Evolutionary conservation across 2,113 vertebrate genomes (phyloP), one percentile per base, ranked within the genome.

Genomic region (Symphodus melops): DNA sequence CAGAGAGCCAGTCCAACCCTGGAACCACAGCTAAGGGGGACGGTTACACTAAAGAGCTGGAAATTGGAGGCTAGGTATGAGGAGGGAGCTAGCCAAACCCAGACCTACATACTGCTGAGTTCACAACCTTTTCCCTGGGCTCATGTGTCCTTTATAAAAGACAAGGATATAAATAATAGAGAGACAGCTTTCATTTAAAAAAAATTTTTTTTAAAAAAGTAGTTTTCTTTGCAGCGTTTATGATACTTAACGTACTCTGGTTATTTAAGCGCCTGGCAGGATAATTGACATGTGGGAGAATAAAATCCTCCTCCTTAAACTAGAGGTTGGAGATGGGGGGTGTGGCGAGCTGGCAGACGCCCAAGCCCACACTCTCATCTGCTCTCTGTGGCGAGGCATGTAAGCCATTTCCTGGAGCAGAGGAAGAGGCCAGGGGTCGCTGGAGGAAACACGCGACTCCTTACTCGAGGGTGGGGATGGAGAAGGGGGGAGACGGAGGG

Each of bases 371-470:
- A 81, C 71, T 85, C 86, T 77, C 81, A 84, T 85, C 86, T 91
- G 88, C 68, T 81, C 86, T 83, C 81, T 81, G 68, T 87, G 88
- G 89, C 88, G 68, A 86, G 88, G 89, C 88, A 91, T 89, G 88
- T 82, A 55, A 86, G 81, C 79, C 84, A 91, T 90, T 92, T 92
- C 97, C 96, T 90, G 96, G 95, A 86, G 95, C 94, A 91, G 93
- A 95, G 95, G 96, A 82, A 82, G 87, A 95, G 96, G 93, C 96
- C 96, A 87, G 93, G 95, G 90, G 82, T 88, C 72, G 25, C 61
- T 81, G 68, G 67, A 49, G 46, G 84, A 88, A 86, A 79, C 57
- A 55, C 33, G 41, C 28, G 28, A 33, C 66, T 76, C 59, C 52
- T 51, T 51, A 55, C 1, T 5, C 71, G 75, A 65, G 25, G 41